Percentiles rank a stretch among this genome's conserved stretches.
Conservation (phyloP, 2,888 invertebrate genomes). For the Agelastica alni region DNA sequence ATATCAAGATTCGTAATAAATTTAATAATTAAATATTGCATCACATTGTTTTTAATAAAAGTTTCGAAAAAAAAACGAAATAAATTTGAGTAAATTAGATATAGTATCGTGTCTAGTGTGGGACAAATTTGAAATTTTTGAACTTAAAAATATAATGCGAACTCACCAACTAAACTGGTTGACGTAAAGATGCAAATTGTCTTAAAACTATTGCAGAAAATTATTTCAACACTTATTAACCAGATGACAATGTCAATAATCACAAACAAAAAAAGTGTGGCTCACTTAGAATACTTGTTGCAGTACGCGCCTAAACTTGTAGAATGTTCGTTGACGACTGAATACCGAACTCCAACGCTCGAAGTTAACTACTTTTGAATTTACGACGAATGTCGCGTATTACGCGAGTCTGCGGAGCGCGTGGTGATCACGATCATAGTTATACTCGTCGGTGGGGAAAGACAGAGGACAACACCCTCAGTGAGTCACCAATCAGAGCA, state of each 20-base stretch:
- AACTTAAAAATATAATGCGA: too few species aligned
- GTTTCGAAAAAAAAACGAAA: too few species aligned
- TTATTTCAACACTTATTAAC: constrained; percentile 23
- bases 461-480: constrained; percentile 59
- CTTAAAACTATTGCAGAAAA: constrained; percentile 14
- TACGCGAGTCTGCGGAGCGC: constrained; percentile 28
- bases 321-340: constrained; percentile 28
- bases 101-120: too few species aligned
- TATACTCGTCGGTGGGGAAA: constrained; percentile 47
- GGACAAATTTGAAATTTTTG: too few species aligned
- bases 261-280: constrained; percentile 26
- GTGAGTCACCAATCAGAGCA: constrained; percentile 59
- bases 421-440: constrained; percentile 35
- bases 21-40: too few species aligned
- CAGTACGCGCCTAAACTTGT: constrained; percentile 19
- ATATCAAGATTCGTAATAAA: too few species aligned
- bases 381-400: constrained; percentile 27
- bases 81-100: too few species aligned
- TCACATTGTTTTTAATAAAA: too few species aligned
- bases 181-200: constrained; percentile 27
- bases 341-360: constrained; percentile 23
- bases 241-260: constrained; percentile 31
- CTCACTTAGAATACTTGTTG: constrained; percentile 27
- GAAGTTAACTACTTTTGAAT: constrained; percentile 35
- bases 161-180: constrained; percentile 37